phyloP scores from a whole-genome alignment of 2,113 vertebrate species.

The Oncorhynchus mykiss region DNA sequence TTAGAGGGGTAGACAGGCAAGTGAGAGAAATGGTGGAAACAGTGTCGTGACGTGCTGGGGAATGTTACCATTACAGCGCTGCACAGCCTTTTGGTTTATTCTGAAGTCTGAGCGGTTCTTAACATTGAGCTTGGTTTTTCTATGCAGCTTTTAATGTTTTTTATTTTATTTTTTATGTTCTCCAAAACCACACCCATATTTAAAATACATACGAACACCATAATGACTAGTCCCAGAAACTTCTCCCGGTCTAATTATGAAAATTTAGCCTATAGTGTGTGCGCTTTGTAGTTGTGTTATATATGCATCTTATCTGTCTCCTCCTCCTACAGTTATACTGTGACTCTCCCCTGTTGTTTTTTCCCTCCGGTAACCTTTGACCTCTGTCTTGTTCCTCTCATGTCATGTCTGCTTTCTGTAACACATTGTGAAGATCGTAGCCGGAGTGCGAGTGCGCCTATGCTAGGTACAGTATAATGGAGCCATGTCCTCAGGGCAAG shows the following conservation, averaged over 20 bases:
- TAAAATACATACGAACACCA: too few relatives aligned
- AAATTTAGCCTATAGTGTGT: conserved; percentile 14
- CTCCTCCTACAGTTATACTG: neutral
- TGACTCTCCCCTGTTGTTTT: conserved; percentile 16
- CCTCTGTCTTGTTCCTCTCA: conserved; percentile 79
- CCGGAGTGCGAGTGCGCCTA: conserved; percentile 92
- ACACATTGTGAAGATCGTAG: conserved; percentile 88
- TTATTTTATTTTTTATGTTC: too few relatives aligned
- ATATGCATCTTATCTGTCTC: conserved; percentile 11
- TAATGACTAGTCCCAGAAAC: conserved; percentile 58
- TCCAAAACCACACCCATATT: too few relatives aligned
- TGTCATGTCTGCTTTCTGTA: conserved; percentile 79
- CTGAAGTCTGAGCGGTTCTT: too few relatives aligned
- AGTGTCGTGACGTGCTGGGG: too few relatives aligned
- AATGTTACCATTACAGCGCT: too few relatives aligned
- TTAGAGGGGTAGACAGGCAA: too few relatives aligned
- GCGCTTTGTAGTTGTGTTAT: conserved; percentile 17
- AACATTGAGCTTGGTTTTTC: too few relatives aligned
- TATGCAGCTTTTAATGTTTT: too few relatives aligned
- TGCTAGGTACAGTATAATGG: conserved; percentile 87
- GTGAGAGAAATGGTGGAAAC: too few relatives aligned
- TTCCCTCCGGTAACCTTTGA: conserved; percentile 61
- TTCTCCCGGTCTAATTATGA: conserved; percentile 55
- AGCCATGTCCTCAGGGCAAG: conserved; percentile 60
- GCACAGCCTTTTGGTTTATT: too few relatives aligned